Base-by-base conservation (phyloP, 2,113 vertebrate genomes). In the Psittacula cyanocephala region DNA sequence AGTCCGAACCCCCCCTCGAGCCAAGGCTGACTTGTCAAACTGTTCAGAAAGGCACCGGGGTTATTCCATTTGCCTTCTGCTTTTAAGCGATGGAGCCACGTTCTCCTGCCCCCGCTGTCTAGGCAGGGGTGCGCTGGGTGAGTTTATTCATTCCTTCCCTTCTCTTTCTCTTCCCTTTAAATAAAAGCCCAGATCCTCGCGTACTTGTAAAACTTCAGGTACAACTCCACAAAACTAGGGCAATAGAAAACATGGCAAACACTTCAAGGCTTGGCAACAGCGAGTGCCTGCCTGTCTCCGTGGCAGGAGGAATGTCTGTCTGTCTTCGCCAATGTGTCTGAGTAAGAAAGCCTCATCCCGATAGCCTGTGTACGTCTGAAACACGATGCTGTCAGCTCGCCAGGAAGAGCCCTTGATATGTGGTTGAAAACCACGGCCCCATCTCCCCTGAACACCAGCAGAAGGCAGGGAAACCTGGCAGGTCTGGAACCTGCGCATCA, bases 201-300 rank as follows among this genome's bases (percentile, higher is more conserved):
- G 25, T 65, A 72, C 62, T 92, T 90, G 46, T 52, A 94, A 84
- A 95, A 97, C 77, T 95, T 91, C 83, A 92, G 91, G 55, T 95
- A 94, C 77, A 95, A 95, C 95, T 96, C 89, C 84, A 89, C 84
- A 94, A 94, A 96, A 96, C 81, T 95, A 95, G 95, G 95, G 94
- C 88, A 90, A 68, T 14, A 93, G 84, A 92, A 94, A 96, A 90
- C 89, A 81, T 81, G 96, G 91, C 90, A 93, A 93, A 92, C 89
- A 86, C 63, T 95, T 91, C 82, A 93, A 91, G 83, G 93, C 82
- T 96, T 96, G 92, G 94, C 91, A 97, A 55, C 64, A 74, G 79
- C 7, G 50, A 81, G 88, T 77, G 71, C 88, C 85, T 97, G 95
- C 91, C 82, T 94, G 93, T 94, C 82, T 76, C 69, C 14, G 4